Percentiles rank a stretch among this genome's conserved stretches.
Evolutionary conservation across 2,113 vertebrate species (phyloP).

Genomic region (Nymphicus hollandicus): DNA sequence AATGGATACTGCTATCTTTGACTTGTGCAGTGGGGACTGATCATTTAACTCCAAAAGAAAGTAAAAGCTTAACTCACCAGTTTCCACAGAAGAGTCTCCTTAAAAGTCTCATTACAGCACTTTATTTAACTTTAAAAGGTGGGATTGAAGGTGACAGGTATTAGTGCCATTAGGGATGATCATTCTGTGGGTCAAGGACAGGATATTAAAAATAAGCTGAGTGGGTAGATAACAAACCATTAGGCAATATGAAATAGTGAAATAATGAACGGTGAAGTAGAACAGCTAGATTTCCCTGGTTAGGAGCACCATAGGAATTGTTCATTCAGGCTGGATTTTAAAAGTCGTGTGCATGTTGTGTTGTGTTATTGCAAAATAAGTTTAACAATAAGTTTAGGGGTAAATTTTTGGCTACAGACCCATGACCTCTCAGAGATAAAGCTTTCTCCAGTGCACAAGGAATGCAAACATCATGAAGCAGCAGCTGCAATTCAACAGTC

Average conservation of each 20-base stretch:
- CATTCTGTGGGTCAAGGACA: not conserved
- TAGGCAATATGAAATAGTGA: not conserved
- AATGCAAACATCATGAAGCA: not conserved
- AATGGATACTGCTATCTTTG: not conserved
- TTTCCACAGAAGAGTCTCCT: not conserved
- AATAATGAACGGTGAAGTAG: not conserved
- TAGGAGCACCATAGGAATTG: not conserved
- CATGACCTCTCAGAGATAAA: not conserved
- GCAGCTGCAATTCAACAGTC: not conserved
- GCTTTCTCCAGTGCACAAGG: not conserved
- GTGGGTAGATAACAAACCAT: not conserved
- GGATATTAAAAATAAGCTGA: not conserved
- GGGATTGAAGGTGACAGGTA: not conserved
- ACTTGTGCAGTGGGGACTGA: not conserved
- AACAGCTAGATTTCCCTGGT: not conserved
- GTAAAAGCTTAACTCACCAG: not conserved
- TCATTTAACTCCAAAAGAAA: not conserved
- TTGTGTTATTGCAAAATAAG: not conserved
- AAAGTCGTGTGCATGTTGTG: not conserved
- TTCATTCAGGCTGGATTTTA: not conserved
- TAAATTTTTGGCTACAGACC: not conserved
- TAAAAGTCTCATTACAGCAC: not conserved
- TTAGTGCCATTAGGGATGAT: not conserved
- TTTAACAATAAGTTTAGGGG: not conserved
- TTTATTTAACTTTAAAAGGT: not conserved